A percentile compares a stretch with the other conserved stretches of the same genome.
These are phyloP conservation scores for Chionoecetes opilio DNA, from an alignment of 1,140 invertebrate species.

Conservation along the genomic window DNA sequence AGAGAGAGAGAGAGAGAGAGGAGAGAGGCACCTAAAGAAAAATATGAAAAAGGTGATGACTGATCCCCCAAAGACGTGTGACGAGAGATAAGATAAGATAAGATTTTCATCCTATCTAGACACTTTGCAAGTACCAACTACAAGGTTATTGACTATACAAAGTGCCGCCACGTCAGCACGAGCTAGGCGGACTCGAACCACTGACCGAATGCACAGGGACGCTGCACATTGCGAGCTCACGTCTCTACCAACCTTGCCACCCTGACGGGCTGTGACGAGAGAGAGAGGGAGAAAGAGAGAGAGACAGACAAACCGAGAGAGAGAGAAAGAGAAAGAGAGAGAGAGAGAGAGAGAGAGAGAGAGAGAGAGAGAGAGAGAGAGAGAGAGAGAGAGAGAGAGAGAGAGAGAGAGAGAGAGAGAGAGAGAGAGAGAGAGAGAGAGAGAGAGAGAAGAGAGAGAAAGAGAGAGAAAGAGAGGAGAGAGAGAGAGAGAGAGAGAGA, in stretches of 20 bases:
- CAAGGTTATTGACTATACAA: too few species aligned
- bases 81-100: not conserved
- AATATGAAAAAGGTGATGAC: not conserved
- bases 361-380: not conserved
- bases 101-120: too few species aligned
- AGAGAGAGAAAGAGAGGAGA: not conserved
- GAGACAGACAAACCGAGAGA: too few species aligned
- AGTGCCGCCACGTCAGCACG: too few species aligned
- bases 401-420: not conserved
- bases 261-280: too few species aligned
- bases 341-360: not conserved
- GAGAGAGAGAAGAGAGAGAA: not conserved
- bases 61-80: too few species aligned
- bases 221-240: too few species aligned
- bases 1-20: not conserved
- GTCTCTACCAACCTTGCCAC: too few species aligned
- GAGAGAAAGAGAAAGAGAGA: conserved; percentile 9
- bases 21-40: not conserved
- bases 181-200: too few species aligned
- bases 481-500: not conserved
- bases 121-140: too few species aligned
- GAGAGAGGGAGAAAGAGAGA: not conserved
- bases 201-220: too few species aligned
- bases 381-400: not conserved
- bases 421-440: conserved; percentile 16